phyloP scores from a whole-genome alignment of 1,140 invertebrate species.

The Bombus affinis region DNA sequence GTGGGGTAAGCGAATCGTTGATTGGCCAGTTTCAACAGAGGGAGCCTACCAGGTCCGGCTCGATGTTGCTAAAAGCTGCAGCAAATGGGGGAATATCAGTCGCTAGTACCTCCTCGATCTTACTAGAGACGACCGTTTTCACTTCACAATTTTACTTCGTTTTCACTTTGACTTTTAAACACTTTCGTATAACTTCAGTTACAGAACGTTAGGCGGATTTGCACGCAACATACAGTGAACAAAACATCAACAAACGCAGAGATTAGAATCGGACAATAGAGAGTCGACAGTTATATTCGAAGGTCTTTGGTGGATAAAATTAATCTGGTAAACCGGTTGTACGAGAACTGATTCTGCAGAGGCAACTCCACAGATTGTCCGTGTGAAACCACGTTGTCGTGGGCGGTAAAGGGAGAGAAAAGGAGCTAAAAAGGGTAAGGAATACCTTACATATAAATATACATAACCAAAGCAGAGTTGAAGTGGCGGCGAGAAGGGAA shows the following conservation, averaged over 20 bases:
- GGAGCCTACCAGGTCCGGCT: conserved; percentile 43
- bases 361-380: neutral
- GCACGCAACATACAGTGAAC: neutral
- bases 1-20: conserved; percentile 40
- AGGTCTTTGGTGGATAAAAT: neutral
- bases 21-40: conserved; percentile 50
- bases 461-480: neutral
- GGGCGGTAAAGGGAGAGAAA: too few species aligned
- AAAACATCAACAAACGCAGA: neutral
- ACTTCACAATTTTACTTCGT: neutral
- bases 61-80: conserved; percentile 65
- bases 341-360: neutral
- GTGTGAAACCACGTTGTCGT: conserved; percentile 17
- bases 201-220: neutral
- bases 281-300: neutral
- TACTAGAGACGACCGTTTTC: neutral
- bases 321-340: conserved; percentile 15
- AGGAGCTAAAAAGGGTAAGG: neutral
- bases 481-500: conserved; percentile 11
- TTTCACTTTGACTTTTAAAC: neutral
- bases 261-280: too few species aligned
- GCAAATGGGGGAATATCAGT: conserved; percentile 47
- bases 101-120: conserved; percentile 22
- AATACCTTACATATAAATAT: neutral
- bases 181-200: neutral